Percentiles rank a stretch among this genome's conserved stretches.
These are phyloP conservation scores for Ciona savignyi DNA, from an alignment of 23 tunicate species.

Conservation along the genomic window DNA sequence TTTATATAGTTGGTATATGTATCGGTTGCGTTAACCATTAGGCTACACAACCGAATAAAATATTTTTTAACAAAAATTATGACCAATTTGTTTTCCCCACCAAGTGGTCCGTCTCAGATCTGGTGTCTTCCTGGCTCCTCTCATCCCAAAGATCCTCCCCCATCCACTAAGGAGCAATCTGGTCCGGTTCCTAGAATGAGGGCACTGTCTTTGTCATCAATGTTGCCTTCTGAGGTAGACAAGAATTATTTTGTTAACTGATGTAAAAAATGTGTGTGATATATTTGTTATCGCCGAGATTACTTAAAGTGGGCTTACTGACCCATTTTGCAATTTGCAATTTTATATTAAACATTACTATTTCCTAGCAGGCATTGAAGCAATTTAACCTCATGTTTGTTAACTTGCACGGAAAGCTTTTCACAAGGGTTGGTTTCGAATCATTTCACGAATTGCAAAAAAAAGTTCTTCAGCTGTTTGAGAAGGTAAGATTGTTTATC, in stretches of 20 bases:
- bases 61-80: too few relatives aligned
- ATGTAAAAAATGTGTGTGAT: not conserved
- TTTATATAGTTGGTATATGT: too few relatives aligned
- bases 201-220: not conserved
- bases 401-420: conserved; percentile 70
- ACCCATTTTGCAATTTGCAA: too few relatives aligned
- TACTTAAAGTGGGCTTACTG: too few relatives aligned
- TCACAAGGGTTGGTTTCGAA: conserved; percentile 72
- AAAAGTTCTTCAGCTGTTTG: conserved; percentile 20
- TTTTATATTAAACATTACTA: too few relatives aligned
- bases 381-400: conserved; percentile 46
- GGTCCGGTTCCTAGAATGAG: not conserved
- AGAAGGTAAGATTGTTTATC: conserved; percentile 5
- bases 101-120: not conserved
- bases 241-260: too few relatives aligned
- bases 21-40: too few relatives aligned
- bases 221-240: not conserved
- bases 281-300: too few relatives aligned
- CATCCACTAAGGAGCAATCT: not conserved
- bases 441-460: conserved; percentile 20
- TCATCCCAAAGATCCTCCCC: not conserved
- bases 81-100: not conserved
- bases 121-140: not conserved
- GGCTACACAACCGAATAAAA: too few relatives aligned
- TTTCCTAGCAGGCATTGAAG: conserved; percentile 17